These are phyloP conservation scores for Drosophila bipectinata DNA, from an alignment of 1,140 invertebrate species.

Conservation along the genomic window DNA sequence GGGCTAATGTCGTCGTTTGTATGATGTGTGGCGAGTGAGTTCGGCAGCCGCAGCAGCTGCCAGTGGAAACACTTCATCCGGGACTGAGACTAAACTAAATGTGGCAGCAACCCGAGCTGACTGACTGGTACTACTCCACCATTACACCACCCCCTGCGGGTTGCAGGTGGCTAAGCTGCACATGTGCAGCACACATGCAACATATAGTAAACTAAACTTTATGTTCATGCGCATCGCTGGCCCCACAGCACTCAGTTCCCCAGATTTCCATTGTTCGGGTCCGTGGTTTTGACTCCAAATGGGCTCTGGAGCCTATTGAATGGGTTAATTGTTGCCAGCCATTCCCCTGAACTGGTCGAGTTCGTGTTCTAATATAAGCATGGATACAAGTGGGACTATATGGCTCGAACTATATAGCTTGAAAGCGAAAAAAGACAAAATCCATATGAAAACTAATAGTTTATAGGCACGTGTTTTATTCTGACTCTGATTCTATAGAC, in stretches of 20 bases:
- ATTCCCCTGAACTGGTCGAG: conserved; percentile 40
- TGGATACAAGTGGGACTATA: background rate
- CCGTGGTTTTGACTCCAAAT: conserved; percentile 30
- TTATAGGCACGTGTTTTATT: too few relatives aligned
- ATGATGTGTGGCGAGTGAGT: conserved; percentile 30
- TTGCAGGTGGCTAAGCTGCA: conserved; percentile 21
- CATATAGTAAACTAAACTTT: conserved; percentile 49
- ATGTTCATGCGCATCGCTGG: conserved; percentile 66
- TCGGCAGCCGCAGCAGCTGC: conserved; percentile 14
- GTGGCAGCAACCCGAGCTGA: conserved; percentile 16
- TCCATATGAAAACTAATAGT: too few relatives aligned
- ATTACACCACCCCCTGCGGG: conserved; percentile 20
- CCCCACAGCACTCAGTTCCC: conserved; percentile 39
- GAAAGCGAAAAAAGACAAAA: too few relatives aligned
- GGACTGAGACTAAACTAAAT: conserved; percentile 17
- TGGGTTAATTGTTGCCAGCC: conserved; percentile 45
- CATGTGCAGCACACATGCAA: conserved; percentile 63
- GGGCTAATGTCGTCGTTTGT: conserved; percentile 73
- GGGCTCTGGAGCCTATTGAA: conserved; percentile 18
- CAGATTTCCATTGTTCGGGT: conserved; percentile 38
- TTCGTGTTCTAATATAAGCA: background rate
- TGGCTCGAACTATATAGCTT: background rate
- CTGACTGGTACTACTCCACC: background rate
- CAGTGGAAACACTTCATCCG: conserved; percentile 4
- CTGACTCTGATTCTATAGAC: too few relatives aligned